phyloP scores from a whole-genome alignment of 2,888 invertebrate genomes.

The Cyaniris semiargus region DNA sequence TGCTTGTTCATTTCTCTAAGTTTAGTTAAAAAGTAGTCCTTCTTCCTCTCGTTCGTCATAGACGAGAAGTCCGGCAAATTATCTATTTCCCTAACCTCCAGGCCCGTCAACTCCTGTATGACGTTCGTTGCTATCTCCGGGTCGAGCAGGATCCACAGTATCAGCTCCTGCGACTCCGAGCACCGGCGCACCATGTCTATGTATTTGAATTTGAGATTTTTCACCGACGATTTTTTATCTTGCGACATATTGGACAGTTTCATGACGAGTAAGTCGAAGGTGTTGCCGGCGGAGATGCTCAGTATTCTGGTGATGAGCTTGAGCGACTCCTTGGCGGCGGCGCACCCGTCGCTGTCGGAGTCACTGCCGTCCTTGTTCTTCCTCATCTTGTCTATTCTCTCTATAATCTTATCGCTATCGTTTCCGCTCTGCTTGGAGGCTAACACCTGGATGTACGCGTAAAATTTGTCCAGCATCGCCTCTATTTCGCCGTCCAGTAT shows the following conservation, averaged over 20 bases:
- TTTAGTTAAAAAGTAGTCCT: constrained; percentile 61
- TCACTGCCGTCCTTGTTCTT: constrained; percentile 51
- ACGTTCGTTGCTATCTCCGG: constrained; percentile 63
- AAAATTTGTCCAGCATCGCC: constrained; percentile 65
- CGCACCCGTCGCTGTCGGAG: constrained; percentile 51
- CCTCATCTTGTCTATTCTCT: constrained; percentile 59
- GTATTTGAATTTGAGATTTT: constrained; percentile 66
- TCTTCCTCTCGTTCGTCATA: constrained; percentile 55
- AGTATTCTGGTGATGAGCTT: constrained; percentile 61
- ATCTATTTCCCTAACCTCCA: constrained; percentile 55
- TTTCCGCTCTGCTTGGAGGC: constrained; percentile 54
- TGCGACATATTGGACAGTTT: constrained; percentile 61
- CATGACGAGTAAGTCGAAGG: constrained; percentile 66
- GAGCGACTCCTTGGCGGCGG: constrained; percentile 56
- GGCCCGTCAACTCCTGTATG: constrained; percentile 63
- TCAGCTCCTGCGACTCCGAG: constrained; percentile 61
- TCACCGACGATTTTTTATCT: constrained; percentile 60
- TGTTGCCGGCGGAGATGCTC: constrained; percentile 59
- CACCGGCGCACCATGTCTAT: constrained; percentile 63
- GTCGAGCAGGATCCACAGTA: constrained; percentile 60
- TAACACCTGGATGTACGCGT: constrained; percentile 63
- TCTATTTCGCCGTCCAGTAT: constrained; percentile 65
- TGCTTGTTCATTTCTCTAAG: constrained; percentile 60
- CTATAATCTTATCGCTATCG: constrained; percentile 58
- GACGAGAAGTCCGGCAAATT: constrained; percentile 54